Base-by-base conservation (phyloP, 2,888 invertebrate genomes). In the Himalopsyche kuldschensis region DNA sequence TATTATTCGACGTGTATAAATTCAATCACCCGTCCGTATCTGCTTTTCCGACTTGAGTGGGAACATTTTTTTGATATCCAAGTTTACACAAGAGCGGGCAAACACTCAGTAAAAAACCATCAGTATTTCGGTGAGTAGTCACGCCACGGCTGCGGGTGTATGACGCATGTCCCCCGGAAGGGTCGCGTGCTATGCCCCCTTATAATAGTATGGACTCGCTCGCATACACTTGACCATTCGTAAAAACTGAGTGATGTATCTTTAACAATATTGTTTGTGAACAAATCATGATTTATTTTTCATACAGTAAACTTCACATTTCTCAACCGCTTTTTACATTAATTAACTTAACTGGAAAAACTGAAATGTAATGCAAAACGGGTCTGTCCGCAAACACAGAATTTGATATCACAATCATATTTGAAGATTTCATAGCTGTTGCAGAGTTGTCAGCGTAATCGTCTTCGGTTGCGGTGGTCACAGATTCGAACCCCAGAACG, bases 11-110 rank as follows among this genome's bases (percentile, higher is more conserved):
- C 79, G 75, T 69, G 78, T 79, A 76, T 31, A 55, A 82, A 82
- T 82, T 75, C 82, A 82, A 79, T 82, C 82, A 79, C 32, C 48
- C 79, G 82, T 47, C 30, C 79, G 79, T 17, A 48, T 75, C 82
- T 32, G 78, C 82, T 55, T 27, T 48, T 47, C 75, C 27, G 76
- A 81, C 78, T 10, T 35, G 81, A 47, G 76, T 35, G 46, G 30
- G 46, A 55, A 76, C 41, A 46, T 35, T 81, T 81, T 81, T 47
- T 47, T 30, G 46, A 81, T 76, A 79, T 79, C 75, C 27, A 41
- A 81, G 81, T 81, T 81, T 81, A 75, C 81, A 81, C 81, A 46
- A 69, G 81, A 75, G 46, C 63, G 81, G 47, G 47, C 47, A 76
- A 75, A 76, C 55, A 47, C 31, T 46, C 55, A 35, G 24, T 17